Base-by-base conservation (phyloP, 2,888 invertebrate species). In the Cepaea hortensis region DNA sequence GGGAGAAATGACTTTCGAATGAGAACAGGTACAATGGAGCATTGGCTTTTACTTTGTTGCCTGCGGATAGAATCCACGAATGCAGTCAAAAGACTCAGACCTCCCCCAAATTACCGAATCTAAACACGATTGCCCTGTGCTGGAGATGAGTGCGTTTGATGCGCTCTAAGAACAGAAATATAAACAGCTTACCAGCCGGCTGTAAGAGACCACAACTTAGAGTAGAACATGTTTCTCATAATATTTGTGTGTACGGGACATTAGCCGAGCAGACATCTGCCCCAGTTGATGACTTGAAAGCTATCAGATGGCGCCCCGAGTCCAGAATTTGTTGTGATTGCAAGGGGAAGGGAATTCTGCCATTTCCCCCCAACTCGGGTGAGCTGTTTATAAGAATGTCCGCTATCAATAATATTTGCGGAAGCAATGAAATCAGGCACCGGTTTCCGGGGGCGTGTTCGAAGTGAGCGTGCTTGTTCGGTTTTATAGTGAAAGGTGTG, bases 171-270 rank as follows among this genome's bases (percentile, higher is more conserved):
- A 13, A 61, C 23, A 82, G 72, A 73, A 73, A 73, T 73, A 82
- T 55, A 82, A 50, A 35, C 35, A 73, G 48, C 72, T 50, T 35
- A 11, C 20, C 73, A 82, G 73, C 3, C 50, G 70, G 48, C 61
- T 13, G 23, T 72, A 23, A 18, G 35, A 23, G 72, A 68, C 13
- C 82, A n/a, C 18, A 20, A 50, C 55, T 46, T 3, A 35, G 61
- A 50, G 72, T 50, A 61, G 72, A 73, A 73, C 72, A 82, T 82
- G 82, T 82, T 82, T 72, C 55, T 82, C 82, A 82, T 73, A 73
- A 82, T 73, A 82, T 82, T 82, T 73, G 72, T 65, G 35, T 73
- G 48, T 82, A 50, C 73, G 73, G 73, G 61, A 50, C 82, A 82
- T 86, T 82, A 77, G 77, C 48, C 35, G 86, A 13, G 77, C 61